These are phyloP conservation scores for Melipona bicolor DNA, from an alignment of 2,888 invertebrate species.

Conservation along the genomic window DNA sequence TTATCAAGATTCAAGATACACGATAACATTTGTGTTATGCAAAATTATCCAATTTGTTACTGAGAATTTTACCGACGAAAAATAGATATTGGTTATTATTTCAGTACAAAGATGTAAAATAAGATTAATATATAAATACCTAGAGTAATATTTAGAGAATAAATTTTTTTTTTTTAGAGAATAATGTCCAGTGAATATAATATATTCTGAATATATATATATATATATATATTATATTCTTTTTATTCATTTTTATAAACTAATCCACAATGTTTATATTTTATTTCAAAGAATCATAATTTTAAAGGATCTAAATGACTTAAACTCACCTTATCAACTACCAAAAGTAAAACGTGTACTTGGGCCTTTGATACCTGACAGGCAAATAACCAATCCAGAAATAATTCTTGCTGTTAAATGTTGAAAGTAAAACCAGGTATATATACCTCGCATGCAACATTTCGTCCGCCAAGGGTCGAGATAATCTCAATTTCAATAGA, in stretches of 20 bases:
- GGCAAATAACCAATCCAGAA: neutral
- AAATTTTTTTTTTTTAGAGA: no score
- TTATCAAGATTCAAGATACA: slow-evolving; percentile 48
- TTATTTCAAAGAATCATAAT: neutral
- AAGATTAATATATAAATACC: neutral
- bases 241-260: no score
- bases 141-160: neutral
- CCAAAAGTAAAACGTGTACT: neutral
- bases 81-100: neutral
- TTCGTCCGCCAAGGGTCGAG: neutral
- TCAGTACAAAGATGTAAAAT: neutral
- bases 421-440: neutral
- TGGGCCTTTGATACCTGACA: no score
- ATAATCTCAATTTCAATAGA: slow-evolving; percentile 1
- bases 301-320: neutral
- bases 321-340: neutral
- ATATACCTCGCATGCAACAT: no score
- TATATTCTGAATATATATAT: no score
- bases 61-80: neutral
- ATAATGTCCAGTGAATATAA: neutral
- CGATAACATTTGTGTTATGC: slow-evolving; percentile 30
- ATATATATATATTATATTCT: no score
- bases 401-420: neutral
- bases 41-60: slow-evolving; percentile 18
- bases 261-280: accelerated